These are phyloP conservation scores for Lymantria dispar DNA, from an alignment of 2,888 invertebrate species.

Conservation along the genomic window DNA sequence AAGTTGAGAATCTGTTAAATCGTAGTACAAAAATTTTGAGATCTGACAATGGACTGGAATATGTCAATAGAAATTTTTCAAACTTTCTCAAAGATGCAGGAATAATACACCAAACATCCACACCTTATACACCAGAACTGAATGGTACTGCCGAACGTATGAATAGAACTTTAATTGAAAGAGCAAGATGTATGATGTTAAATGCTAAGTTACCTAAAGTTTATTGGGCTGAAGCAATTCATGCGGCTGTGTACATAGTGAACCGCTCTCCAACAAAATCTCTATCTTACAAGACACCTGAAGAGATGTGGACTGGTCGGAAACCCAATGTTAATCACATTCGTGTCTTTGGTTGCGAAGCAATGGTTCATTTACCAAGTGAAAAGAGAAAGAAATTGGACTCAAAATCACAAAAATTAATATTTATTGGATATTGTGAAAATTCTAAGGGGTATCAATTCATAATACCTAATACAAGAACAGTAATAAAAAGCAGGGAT, in stretches of 20 bases:
- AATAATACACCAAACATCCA: not conserved
- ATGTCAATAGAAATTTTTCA: not conserved
- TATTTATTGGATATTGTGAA: conserved; percentile 41
- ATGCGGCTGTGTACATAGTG: not conserved
- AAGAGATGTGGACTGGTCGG: conserved; percentile 39
- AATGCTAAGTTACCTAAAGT: not conserved
- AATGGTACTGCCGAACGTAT: conserved; percentile 4
- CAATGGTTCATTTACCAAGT: conserved; percentile 7
- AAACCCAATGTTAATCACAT: conserved; percentile 31
- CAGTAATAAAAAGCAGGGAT: not conserved
- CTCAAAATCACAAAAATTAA: conserved; percentile 30
- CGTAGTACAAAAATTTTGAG: not conserved
- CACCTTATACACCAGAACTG: not conserved
- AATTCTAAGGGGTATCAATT: not conserved
- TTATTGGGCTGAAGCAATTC: not conserved
- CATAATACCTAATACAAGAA: not conserved
- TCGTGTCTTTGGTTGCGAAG: conserved; percentile 41
- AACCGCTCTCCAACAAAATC: conserved; percentile 1
- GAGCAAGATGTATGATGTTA: conserved; percentile 20
- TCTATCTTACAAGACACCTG: conserved; percentile 5
- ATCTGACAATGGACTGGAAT: not conserved
- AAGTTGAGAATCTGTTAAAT: conserved; percentile 11
- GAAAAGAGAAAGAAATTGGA: conserved; percentile 4
- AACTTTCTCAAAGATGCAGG: not conserved
- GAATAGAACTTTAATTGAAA: not conserved